Evolutionary conservation across 37 sponge, comb jelly and placozoan species (phyloP), one percentile per base, ranked within the genome.

Genomic region (Hormiphora californensis): DNA sequence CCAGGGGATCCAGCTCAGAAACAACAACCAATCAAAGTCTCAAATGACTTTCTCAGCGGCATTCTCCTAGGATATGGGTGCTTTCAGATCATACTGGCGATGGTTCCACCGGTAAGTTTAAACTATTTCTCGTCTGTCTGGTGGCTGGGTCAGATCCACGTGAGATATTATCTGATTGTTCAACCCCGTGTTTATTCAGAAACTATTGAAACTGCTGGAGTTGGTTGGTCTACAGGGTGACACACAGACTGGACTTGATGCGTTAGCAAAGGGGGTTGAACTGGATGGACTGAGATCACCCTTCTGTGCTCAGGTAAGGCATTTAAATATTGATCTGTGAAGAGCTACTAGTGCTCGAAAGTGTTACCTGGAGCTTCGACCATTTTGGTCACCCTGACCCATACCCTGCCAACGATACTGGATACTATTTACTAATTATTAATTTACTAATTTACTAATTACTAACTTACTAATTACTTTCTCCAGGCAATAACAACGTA

Each of bases 61-160:
- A 57, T 57, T 57, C 23, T 5, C 7, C 7, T 57, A 30, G 61
- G 61, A 28, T 57, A 57, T 57, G 61, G 61, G 27, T 57, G 61
- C 61, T 57, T 57, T 57, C 61, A 57, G 7, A 57, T 57, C 7
- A 30, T 30, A 12, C 23, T 57, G 7, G n/a, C 61, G 27, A 57
- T 57, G 61, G 61, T 57, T 57, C 61, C 61, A 57, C 61, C 61
- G 7, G 61, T 57, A 30, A 57, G 61, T 57, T 5, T 17, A 49
- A 49, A 17, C 15, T 17, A 49, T 49, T 15, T 15, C 9, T 49
- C 53, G 15, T 49, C 9, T 17, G n/a, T n/a, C n/a, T n/a, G n/a
- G n/a, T n/a, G n/a, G n/a, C n/a, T n/a, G n/a, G n/a, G n/a, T n/a
- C n/a, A n/a, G n/a, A n/a, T n/a, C n/a, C n/a, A n/a, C n/a, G n/a